These are phyloP conservation scores for Prietella phreatophila DNA, from an alignment of 2,113 vertebrate genomes.

Conservation along the genomic window DNA sequence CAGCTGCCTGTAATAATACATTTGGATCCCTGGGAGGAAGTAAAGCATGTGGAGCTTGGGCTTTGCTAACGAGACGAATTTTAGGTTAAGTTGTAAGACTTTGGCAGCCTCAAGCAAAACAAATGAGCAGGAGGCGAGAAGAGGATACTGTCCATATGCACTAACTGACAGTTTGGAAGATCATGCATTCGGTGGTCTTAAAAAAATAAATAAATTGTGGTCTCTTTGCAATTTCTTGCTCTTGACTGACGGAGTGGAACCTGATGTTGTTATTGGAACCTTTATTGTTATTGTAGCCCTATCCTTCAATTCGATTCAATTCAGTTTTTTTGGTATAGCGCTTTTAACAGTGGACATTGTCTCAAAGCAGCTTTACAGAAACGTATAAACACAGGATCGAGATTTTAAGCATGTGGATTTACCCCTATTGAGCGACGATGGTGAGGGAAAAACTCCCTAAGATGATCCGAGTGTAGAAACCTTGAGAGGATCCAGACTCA, in stretches of 20 bases:
- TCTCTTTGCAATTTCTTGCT: background rate
- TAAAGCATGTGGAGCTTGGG: background rate
- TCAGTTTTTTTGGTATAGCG: no score
- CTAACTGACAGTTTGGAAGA: background rate
- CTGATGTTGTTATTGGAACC: background rate
- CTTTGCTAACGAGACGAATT: background rate
- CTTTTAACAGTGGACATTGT: no score
- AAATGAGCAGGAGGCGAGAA: background rate
- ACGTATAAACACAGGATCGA: no score
- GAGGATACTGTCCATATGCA: background rate
- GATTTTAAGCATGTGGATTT: no score
- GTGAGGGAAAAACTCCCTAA: no score
- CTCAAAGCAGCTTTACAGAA: no score
- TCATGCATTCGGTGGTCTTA: background rate
- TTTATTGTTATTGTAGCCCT: background rate
- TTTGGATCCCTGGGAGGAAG: constrained; percentile 46
- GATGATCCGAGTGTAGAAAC: no score
- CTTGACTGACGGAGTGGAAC: no score
- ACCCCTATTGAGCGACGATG: no score
- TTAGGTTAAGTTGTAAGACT: background rate
- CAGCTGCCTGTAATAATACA: constrained; percentile 36
- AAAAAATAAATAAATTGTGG: no score
- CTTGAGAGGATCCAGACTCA: no score
- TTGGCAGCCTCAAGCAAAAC: background rate
- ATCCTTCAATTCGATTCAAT: no score